Evolutionary conservation across 2,888 invertebrate species (phyloP).

Genomic region (Masnerella sp.): DNA sequence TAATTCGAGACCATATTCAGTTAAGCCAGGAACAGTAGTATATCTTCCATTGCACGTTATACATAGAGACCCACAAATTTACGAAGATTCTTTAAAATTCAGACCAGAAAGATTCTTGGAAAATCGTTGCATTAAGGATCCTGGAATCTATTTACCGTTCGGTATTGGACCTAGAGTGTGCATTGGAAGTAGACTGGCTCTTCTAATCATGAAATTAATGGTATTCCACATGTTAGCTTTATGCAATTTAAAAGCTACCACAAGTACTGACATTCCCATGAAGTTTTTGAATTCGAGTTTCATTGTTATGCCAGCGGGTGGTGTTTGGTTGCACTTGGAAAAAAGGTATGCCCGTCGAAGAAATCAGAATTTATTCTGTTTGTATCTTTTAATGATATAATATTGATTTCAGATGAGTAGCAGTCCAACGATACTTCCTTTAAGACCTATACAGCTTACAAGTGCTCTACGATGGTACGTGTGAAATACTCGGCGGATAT

Average conservation of each 20-base stretch:
- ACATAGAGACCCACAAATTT: slow-evolving; percentile 68
- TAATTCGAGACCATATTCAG: slow-evolving; percentile 64
- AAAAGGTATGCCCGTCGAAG: neutral
- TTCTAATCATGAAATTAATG: slow-evolving; percentile 63
- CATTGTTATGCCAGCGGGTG: slow-evolving; percentile 29
- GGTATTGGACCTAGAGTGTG: slow-evolving; percentile 74
- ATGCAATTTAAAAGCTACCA: slow-evolving; percentile 66
- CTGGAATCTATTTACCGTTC: slow-evolving; percentile 70
- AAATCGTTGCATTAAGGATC: slow-evolving; percentile 5
- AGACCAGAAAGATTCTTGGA: slow-evolving; percentile 75
- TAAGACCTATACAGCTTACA: too few species aligned
- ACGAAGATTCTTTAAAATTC: slow-evolving; percentile 71
- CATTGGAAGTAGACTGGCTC: slow-evolving; percentile 70
- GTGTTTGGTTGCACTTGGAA: slow-evolving; percentile 62
- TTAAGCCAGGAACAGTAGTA: slow-evolving; percentile 69
- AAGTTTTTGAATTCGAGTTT: slow-evolving; percentile 44
- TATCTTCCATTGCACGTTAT: slow-evolving; percentile 68
- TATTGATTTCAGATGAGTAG: slow-evolving; percentile 35
- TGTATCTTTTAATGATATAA: neutral
- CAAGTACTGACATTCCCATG: slow-evolving; percentile 76
- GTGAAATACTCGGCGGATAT: slow-evolving; percentile 66
- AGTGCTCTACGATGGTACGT: slow-evolving; percentile 68
- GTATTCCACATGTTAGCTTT: slow-evolving; percentile 63
- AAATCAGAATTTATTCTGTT: neutral
- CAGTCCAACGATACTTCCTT: slow-evolving; percentile 66